Evolutionary conservation across 2,888 invertebrate genomes (phyloP), one percentile per base, ranked within the genome.

Genomic region (Dryobota labecula): DNA sequence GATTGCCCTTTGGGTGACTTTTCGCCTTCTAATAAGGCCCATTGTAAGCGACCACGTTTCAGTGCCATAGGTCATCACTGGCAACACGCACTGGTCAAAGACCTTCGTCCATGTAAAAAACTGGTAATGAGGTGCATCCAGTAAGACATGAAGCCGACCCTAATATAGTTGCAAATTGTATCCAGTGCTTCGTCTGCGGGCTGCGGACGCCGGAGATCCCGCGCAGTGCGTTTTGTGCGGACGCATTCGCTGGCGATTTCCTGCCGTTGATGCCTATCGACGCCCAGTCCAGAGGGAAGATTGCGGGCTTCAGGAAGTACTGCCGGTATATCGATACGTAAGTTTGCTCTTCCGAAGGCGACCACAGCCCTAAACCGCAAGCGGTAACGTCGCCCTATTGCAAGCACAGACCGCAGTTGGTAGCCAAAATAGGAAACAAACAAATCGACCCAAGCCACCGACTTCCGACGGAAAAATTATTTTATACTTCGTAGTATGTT

Each of bases 171-270:
- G 24, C n/a, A 30, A 4, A 3, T 61, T 15, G 30, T 30, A 9
- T 36, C 24, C 75, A 94, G 94, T 94, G 94, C 68, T 94, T 90
- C 79, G 93, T 94, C 1, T 94, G 94, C 67, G 94, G 94, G 0
- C 76, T 94, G 41, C 84, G 84, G 0, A 78, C 77, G 0, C 11
- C 45, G 0, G 89, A 88, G 0, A 89, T 94, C 0, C 94, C 94
- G 0, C 64, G 43, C 0, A 69, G 86, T 30, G 88, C 93, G 3
- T 78, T 86, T 76, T 94, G 94, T 65, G 90, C 91, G 0, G 93
- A 93, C 61, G 94, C 94, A 0, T 94, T 94, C 73, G 91, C 92
- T 0, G 91, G 91, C 0, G 93, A 92, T 84, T 92, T 93, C 84
- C 75, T 93, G 1, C 92, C 93, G 0, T 84, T 94, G 43, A 85